Base-by-base conservation (phyloP, 2,113 vertebrate genomes). In the Chaenogobius annularis region DNA sequence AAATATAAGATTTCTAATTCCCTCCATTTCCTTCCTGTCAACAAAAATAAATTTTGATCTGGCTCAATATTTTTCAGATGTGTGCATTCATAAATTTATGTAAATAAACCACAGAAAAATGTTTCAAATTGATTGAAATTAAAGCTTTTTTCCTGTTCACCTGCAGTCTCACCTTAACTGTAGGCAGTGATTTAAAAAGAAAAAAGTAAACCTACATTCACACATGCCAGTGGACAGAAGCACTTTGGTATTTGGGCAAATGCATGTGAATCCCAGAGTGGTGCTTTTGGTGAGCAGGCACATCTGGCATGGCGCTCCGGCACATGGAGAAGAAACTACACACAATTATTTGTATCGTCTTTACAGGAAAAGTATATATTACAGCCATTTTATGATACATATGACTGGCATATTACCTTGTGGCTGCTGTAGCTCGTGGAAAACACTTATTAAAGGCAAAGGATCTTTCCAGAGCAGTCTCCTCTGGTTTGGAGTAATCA, bases 261-360 rank as follows among this genome's bases (percentile, higher is more conserved):
- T 85, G 80, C 96, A 98, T 44, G 87, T 93, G 80, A 95, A 96
- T 22, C 95, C 95, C 1, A 26, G 83, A 26, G 82, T 66, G 22
- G 90, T 93, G 66, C 90, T 65, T 14, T 94, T 93, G 0, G 95
- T 96, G 12, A 95, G 89, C 71, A 96, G 92, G 70, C 96, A 98
- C 50, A 98, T 88, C 3, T 88, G 89, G 47, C 96, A 98, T 0
- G 77, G 81, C 0, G 91, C 90, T 0, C 84, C 88, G 22, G 64
- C 77, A 89, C 95, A 97, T 0, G 89, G 90, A 52, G 92, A 88
- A n/a, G 68, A 50, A 37, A 84, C 91, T 93, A 65, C 40, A 54
- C 63, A 5, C 40, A 68, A 22, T 47, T 40, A 9, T 62, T 65
- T n/a, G 10, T 11, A 37, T 37, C 11, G 12, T 63, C 31, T 43